These are phyloP conservation scores for Speoplatyrhinus poulsoni DNA, from an alignment of 2,113 vertebrate species.

Conservation along the genomic window DNA sequence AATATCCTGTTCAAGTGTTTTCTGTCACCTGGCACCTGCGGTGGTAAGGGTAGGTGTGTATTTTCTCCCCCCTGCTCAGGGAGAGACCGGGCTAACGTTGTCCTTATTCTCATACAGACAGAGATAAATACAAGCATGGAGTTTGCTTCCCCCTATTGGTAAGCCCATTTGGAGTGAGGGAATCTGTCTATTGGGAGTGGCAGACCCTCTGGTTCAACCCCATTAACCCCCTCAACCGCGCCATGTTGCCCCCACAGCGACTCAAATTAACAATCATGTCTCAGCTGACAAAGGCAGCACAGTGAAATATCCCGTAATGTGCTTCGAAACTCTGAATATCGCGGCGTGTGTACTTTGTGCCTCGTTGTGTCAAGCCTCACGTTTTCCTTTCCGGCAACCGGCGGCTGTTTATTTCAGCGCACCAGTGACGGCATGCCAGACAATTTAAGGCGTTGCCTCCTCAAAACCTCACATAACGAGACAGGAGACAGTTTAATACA, in stretches of 20 bases:
- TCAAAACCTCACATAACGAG: neutral
- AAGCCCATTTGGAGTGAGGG: neutral
- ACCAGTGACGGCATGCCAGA: neutral
- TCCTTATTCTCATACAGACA: neutral
- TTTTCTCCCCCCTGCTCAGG: neutral
- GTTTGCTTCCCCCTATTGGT: neutral
- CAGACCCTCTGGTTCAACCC: neutral
- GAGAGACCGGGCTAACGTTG: neutral
- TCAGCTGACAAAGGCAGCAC: neutral
- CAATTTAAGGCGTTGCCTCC: neutral
- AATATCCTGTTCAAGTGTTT: neutral
- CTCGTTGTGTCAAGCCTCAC: neutral
- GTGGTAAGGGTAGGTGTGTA: neutral
- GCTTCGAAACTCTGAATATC: neutral
- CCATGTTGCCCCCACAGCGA: neutral
- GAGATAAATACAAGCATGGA: neutral
- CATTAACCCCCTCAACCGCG: neutral
- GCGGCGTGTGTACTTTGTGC: neutral
- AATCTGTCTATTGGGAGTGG: neutral
- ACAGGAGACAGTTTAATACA: no score
- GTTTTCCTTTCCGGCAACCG: neutral
- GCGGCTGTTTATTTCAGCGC: neutral
- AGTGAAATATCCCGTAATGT: neutral
- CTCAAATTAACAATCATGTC: constrained; percentile 2
- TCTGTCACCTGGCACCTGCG: neutral